Conservation (phyloP, 2,888 invertebrate genomes). For the Vandiemenella viatica region DNA sequence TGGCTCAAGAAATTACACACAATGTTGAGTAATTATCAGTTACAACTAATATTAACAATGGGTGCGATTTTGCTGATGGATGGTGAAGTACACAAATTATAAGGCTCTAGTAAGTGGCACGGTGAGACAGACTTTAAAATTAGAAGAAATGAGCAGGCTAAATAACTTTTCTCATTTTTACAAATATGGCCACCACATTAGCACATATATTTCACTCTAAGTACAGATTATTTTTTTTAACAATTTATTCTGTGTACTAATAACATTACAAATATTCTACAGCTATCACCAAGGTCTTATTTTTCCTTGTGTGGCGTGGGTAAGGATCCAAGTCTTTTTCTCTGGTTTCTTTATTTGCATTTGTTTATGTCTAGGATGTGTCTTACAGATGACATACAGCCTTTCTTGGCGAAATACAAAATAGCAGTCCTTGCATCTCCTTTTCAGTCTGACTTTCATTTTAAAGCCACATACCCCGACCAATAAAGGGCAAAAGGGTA, state of each 20-base stretch:
- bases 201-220: neutral
- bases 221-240: neutral
- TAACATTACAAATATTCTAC: too few species aligned
- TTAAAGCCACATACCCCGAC: constrained; percentile 45
- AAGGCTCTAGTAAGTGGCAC: too few species aligned
- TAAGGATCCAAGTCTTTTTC: constrained; percentile 57
- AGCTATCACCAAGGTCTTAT: constrained; percentile 38
- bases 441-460: constrained; percentile 47
- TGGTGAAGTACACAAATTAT: too few species aligned
- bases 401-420: constrained; percentile 51
- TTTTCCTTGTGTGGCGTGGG: constrained; percentile 54
- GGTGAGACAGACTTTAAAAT: too few species aligned
- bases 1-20: too few species aligned
- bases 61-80: too few species aligned
- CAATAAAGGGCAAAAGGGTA: too few species aligned
- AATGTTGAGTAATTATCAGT: too few species aligned
- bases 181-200: too few species aligned
- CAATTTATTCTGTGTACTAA: constrained; percentile 14
- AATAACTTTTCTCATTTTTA: too few species aligned
- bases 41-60: too few species aligned
- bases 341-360: constrained; percentile 52
- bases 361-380: constrained; percentile 68
- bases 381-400: constrained; percentile 56
- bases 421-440: constrained; percentile 68
- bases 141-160: too few species aligned